These are phyloP conservation scores for Brachionus rotundiformis DNA, from an alignment of 1,140 invertebrate species.

Conservation along the genomic window DNA sequence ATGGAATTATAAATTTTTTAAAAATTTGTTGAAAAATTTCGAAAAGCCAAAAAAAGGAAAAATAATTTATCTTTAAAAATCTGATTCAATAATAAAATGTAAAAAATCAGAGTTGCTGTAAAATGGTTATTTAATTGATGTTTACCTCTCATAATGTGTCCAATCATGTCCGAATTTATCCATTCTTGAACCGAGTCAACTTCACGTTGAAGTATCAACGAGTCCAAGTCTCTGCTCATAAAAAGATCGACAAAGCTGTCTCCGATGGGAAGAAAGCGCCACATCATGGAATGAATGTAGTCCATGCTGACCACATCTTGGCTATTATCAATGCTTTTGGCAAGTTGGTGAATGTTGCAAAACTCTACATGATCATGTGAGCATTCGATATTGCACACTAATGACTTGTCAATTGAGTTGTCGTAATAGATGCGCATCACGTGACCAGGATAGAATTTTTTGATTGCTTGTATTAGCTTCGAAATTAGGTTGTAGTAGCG, in stretches of 20 bases:
- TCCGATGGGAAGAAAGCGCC: slow-evolving; percentile 2
- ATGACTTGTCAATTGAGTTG: background rate
- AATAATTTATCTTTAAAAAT: too few species aligned
- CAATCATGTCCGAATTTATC: background rate
- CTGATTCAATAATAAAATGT: too few species aligned
- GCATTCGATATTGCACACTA: slow-evolving; percentile 27
- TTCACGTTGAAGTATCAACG: slow-evolving; percentile 19
- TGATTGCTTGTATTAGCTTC: background rate
- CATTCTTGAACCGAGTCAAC: slow-evolving; percentile 14
- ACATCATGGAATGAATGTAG: slow-evolving; percentile 31
- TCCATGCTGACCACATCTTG: background rate
- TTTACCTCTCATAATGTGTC: slow-evolving; percentile 50
- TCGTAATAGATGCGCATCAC: slow-evolving; percentile 34
- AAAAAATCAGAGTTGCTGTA: too few species aligned
- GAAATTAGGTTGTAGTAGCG: slow-evolving; percentile 38
- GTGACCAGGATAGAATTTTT: slow-evolving; percentile 25
- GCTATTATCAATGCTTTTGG: background rate
- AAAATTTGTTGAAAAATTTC: too few species aligned
- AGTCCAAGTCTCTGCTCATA: slow-evolving; percentile 32
- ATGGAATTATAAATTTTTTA: too few species aligned
- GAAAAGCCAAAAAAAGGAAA: too few species aligned
- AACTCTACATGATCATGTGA: slow-evolving; percentile 20
- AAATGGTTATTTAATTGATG: too few species aligned
- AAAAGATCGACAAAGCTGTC: slow-evolving; percentile 35
- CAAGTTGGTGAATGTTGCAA: slow-evolving; percentile 35